These are phyloP conservation scores for Monochamus saltuarius DNA, from an alignment of 1,140 invertebrate genomes.

Conservation along the genomic window DNA sequence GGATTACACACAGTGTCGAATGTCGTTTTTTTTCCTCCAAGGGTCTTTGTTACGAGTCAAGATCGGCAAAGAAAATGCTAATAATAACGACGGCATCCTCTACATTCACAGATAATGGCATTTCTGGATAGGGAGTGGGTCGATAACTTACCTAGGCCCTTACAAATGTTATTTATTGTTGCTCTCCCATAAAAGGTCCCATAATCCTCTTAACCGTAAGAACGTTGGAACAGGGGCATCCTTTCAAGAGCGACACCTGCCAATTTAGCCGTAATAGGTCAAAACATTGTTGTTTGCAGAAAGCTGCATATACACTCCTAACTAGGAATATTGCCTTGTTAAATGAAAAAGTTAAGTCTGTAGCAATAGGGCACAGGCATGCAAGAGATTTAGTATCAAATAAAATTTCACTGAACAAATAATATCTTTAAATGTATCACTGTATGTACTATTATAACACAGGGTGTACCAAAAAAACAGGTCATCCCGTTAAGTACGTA, in stretches of 20 bases:
- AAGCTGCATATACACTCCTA: too few species aligned
- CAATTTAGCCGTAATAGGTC: background rate
- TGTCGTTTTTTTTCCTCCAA: slow-evolving; percentile 22
- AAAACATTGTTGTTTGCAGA: background rate
- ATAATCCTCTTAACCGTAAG: slow-evolving; percentile 32
- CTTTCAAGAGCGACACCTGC: background rate
- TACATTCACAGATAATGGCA: slow-evolving; percentile 23
- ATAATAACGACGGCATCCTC: slow-evolving; percentile 22
- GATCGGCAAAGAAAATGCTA: slow-evolving; percentile 19
- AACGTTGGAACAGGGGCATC: slow-evolving; percentile 13
- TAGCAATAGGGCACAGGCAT: too few species aligned
- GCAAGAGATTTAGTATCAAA: too few species aligned
- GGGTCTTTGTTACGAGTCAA: slow-evolving; percentile 18
- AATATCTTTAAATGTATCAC: too few species aligned
- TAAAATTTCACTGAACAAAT: too few species aligned
- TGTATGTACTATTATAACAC: too few species aligned
- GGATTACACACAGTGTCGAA: slow-evolving; percentile 19
- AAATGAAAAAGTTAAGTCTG: too few species aligned
- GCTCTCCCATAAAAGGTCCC: slow-evolving; percentile 22
- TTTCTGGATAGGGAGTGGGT: slow-evolving; percentile 24
- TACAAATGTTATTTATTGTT: slow-evolving; percentile 24
- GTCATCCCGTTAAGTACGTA: too few species aligned
- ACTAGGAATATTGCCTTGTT: too few species aligned
- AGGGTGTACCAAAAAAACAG: too few species aligned
- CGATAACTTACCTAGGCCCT: slow-evolving; percentile 15